Evolutionary conservation across 2,888 invertebrate genomes (phyloP).

Genomic region (Andricus curvator): DNA sequence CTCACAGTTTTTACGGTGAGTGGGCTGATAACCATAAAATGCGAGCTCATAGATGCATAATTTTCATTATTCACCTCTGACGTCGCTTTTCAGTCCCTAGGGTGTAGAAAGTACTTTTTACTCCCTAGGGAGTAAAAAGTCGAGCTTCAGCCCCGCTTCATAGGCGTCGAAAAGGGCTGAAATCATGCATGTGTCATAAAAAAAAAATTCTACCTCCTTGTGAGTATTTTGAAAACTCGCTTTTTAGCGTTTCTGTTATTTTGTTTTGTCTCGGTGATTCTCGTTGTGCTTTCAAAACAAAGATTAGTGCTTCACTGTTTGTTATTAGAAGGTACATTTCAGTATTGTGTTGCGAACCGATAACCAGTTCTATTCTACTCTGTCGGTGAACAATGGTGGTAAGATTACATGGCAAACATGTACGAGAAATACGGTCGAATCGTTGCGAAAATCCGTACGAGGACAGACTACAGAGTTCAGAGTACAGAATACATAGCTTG

Average conservation of each 20-base stretch:
- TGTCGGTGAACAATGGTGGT: conserved; percentile 23
- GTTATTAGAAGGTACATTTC: conserved; percentile 34
- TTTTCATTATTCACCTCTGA: no score
- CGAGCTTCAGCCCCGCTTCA: no score
- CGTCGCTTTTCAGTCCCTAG: no score
- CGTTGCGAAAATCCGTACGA: conserved; percentile 13
- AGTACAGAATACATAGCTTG: neutral
- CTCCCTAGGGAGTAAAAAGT: no score
- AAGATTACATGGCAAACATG: conserved; percentile 39
- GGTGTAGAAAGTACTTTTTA: no score
- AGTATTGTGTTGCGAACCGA: conserved; percentile 44
- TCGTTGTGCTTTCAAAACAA: conserved; percentile 23
- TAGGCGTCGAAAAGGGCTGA: no score
- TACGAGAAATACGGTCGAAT: conserved; percentile 19
- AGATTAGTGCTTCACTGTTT: conserved; percentile 32
- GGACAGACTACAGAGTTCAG: neutral
- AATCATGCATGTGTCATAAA: no score
- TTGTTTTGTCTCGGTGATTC: conserved; percentile 6
- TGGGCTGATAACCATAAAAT: no score
- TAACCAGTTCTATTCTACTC: conserved; percentile 44
- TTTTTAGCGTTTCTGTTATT: conserved; percentile 6
- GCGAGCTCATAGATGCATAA: no score
- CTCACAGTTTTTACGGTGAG: no score
- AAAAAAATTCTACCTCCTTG: no score
- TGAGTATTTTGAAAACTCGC: neutral